Evolutionary conservation across 2,797 vertebrate genomes (phyloP).

Genomic region (Dermochelys coriacea): DNA sequence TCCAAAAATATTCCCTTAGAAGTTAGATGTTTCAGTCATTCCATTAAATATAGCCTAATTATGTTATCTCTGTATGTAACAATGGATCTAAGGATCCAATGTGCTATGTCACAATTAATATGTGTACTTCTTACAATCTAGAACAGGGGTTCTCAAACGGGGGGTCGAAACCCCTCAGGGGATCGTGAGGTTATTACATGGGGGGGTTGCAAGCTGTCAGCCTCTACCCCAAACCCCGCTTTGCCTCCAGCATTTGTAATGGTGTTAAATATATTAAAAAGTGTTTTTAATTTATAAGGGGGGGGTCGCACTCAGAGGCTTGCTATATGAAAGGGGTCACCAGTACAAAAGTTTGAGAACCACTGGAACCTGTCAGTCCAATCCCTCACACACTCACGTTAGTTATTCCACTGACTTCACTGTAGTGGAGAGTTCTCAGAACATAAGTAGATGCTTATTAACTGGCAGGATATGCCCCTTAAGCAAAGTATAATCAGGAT

Average conservation of each 20-base stretch:
- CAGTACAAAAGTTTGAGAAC: too few relatives aligned
- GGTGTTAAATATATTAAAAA: too few relatives aligned
- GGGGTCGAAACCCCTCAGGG: too few relatives aligned
- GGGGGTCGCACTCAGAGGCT: too few relatives aligned
- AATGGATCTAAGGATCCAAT: background rate
- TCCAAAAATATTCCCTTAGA: background rate
- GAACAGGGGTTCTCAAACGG: background rate
- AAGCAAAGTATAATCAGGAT: background rate
- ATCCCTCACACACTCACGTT: background rate
- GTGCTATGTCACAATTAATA: background rate
- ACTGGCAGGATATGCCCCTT: background rate
- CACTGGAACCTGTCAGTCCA: background rate
- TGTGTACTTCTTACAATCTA: background rate
- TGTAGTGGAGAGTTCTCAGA: fast-evolving
- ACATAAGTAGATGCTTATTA: background rate
- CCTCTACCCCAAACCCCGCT: too few relatives aligned
- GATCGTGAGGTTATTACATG: too few relatives aligned
- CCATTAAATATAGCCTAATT: background rate
- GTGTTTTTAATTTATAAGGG: too few relatives aligned
- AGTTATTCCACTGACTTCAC: background rate
- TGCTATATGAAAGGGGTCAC: too few relatives aligned
- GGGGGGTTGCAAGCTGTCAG: too few relatives aligned
- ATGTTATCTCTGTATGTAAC: background rate
- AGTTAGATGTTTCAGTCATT: background rate
- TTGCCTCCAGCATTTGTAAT: too few relatives aligned